A percentile compares a stretch with the other conserved stretches of the same genome.
phyloP scores from a whole-genome alignment of 2,888 invertebrate species.

The Meghimatium bilineatum region DNA sequence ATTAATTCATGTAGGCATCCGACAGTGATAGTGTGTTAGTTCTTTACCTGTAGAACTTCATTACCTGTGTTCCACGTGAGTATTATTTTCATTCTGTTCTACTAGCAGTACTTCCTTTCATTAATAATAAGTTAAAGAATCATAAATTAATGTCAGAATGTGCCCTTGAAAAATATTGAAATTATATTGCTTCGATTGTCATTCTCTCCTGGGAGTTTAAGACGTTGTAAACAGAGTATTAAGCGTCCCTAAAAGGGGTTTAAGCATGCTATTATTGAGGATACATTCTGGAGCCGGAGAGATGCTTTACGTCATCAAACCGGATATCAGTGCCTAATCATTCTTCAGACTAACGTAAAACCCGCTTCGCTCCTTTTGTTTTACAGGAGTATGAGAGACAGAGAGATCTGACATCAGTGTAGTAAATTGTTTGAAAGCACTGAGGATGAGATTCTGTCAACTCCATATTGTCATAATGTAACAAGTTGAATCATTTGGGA shows the following conservation, averaged over 20 bases:
- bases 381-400: not conserved
- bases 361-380: not conserved
- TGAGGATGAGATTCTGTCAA: not conserved
- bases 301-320: not conserved
- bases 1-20: no score
- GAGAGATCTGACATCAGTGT: not conserved
- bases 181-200: constrained; percentile 12
- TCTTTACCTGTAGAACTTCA: no score
- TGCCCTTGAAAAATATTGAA: not conserved
- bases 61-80: no score
- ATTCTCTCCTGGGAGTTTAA: not conserved
- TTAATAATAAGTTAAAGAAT: no score
- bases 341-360: not conserved
- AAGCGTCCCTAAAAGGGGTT: constrained; percentile 6
- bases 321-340: not conserved
- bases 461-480: not conserved
- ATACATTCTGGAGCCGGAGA: not conserved
- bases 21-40: no score
- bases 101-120: no score
- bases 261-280: not conserved
- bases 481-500: not conserved
- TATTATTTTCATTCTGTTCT: no score
- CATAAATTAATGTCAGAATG: not conserved
- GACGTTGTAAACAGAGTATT: constrained; percentile 1
- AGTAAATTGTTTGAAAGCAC: not conserved